Base-by-base conservation (phyloP, 1,140 invertebrate species). In the Drosophila nannoptera region DNA sequence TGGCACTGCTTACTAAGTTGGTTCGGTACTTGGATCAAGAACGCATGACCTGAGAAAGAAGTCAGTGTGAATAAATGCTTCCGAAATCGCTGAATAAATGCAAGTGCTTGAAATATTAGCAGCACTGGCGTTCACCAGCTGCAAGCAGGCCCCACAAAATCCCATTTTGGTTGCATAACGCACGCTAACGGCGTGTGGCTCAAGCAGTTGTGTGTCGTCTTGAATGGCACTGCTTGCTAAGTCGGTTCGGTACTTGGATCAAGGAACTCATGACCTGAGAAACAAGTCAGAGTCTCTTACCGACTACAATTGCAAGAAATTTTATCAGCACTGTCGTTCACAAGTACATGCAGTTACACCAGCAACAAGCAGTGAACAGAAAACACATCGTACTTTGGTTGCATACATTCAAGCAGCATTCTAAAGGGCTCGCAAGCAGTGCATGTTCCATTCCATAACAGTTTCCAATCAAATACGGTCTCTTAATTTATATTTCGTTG, bases 11-110 rank as follows among this genome's bases (percentile, higher is more conserved):
- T 22, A 2, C 22, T 22, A 22, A n/a, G n/a, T n/a, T n/a, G n/a
- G 59, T 92, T 91, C 46, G 65, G 83, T 4, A 65, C 88, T 9
- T 92, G 91, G 91, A 90, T 92, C 0, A 69, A 90, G 38, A 88
- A n/a, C 76, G 77, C 35, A 87, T 88, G 77, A 45, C 67, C 14
- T 88, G 6, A 36, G 35, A 36, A 36, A 36, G 0, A 59, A 49
- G 4, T 11, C 6, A 7, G 12, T 42, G 1, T 6, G n/a, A n/a
- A 12, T 14, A 43, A 4, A 12, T 7, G 2, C 12, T 14, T 43
- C 14, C 4, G 5, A 43, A 14, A 43, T 46, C 2, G 11, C 9
- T 29, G 11, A 46, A 46, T 46, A 46, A 46, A 46, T 50, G 12
- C 1, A 5, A 61, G 12, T 35, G 16, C 4, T 22, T 12, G 2